These are phyloP conservation scores for Cebus imitator DNA, from an alignment of 2,113 vertebrate species.

Conservation along the genomic window DNA sequence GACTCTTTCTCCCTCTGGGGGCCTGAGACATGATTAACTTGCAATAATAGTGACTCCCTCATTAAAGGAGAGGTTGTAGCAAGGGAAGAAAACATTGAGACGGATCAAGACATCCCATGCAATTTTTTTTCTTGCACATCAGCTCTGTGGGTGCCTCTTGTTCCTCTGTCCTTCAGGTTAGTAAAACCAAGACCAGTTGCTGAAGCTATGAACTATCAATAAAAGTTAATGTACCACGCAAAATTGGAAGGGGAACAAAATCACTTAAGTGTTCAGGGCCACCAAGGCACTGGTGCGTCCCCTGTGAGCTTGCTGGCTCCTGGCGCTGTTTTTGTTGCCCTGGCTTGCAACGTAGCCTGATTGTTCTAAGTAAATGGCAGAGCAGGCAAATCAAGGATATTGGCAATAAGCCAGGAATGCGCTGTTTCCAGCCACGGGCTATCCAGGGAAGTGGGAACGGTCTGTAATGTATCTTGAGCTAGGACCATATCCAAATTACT, in stretches of 20 bases:
- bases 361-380: constrained; percentile 6
- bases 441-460: not conserved
- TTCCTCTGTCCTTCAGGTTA: constrained; percentile 85
- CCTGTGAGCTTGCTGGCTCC: constrained; percentile 35
- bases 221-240: constrained; percentile 88
- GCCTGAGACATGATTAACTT: constrained; percentile 48
- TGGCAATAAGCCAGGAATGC: not conserved
- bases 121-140: not conserved
- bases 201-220: constrained; percentile 84
- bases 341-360: not conserved
- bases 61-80: constrained; percentile 13
- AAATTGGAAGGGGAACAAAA: constrained; percentile 84
- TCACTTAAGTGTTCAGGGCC: constrained; percentile 86
- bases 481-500: not conserved
- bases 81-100: not conserved
- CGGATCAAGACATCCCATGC: not conserved
- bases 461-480: not conserved
- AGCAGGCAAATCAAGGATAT: not conserved
- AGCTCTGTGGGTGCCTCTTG: constrained; percentile 54
- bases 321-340: not conserved
- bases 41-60: constrained; percentile 4
- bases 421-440: not conserved
- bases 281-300: constrained; percentile 77
- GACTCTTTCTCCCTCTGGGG: not conserved
- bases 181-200: constrained; percentile 86